Base-by-base conservation (phyloP, 1,140 invertebrate genomes). In the Pseudomyrmex flavicornis region DNA sequence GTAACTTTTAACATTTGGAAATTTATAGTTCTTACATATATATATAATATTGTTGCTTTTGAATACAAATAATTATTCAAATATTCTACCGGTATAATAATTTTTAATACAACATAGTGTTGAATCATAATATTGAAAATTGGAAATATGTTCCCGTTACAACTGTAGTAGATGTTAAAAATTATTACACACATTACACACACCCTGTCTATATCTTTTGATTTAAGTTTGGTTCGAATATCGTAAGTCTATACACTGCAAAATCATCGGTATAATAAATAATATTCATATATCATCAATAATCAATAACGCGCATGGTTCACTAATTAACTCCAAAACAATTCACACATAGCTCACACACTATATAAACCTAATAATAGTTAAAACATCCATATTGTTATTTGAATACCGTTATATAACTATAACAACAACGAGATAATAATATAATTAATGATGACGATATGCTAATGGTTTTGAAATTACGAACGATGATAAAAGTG, bases 381-480 rank as follows among this genome's bases (percentile, higher is more conserved):
- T 35, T 86, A 86, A 82, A 88, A 88, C 89, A 15, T 82, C 89
- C 89, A 91, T 79, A 35, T 35, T 35, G 35, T 86, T 90, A 89
- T 79, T 85, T 84, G 65, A 91, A 92, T 84, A 79, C 85, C 46
- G 56, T 88, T 87, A 79, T 83, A 85, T 83, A 85, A 86, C 70
- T 85, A 90, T 89, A 90, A 91, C 88, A 91, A 88, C 84, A 89
- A 91, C 83, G 82, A 91, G 86, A 87, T 76, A 85, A 68, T 82
- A 61, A 87, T 35, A 35, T 35, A 35, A 35, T 35, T 85, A 56
- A 61, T 65, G 77, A 87, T 74, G 77, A 85, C 62, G 82, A 61
- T 83, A 70, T 20, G 74, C 26, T 87, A 50, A 89, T 52, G 65
- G 66, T 84, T 52, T 80, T 59, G 59, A 12, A 66, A 59, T 61